Base-by-base conservation (phyloP, 1,140 invertebrate genomes). In the Drosophila nannoptera region DNA sequence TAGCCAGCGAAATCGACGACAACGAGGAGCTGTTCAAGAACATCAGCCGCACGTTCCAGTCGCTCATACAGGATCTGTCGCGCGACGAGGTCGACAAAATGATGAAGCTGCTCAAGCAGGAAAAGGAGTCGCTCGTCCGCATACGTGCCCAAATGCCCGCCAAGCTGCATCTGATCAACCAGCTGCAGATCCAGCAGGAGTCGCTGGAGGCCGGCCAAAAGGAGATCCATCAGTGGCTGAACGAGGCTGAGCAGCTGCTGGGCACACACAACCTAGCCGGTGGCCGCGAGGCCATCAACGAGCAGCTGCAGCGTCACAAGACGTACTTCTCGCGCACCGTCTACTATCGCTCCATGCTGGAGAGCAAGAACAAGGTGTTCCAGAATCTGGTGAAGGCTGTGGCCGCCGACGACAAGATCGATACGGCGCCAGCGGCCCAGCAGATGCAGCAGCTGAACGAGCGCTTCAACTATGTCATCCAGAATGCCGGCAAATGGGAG, bases 361-460 rank as follows among this genome's bases (percentile, higher is more conserved):
- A 98, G 75, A 97, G 95, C 78, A 97, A 97, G 90, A 98, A 97
- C 89, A 97, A 98, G 90, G 94, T 98, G n/a, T 94, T 97, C 89
- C 93, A 94, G 69, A 97, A 94, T 78, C 95, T 98, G n/a, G 91
- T 95, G 0, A 94, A 95, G 77, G 92, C 95, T 0, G 93, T 95
- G 4, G 93, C 95, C 53, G 91, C 93, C 61, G 93, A 93, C 69
- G 93, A 93, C 62, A 94, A 93, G 69, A 92, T 94, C 4, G 94
- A 96, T 75, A 94, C 94, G 4, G 91, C 92, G 0, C 93, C 94
- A 12, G 93, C 94, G 66, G 92, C 93, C 6, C 89, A 91, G 1
- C 92, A 93, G 14, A 94, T 98, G 92, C 91, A 93, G 32, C 91
- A 94, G 52, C 87, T 97, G 0, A 97, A 97, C 88, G 93, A 96